phyloP scores from a whole-genome alignment of 23 tunicate species.

The Ascidia mentula region DNA sequence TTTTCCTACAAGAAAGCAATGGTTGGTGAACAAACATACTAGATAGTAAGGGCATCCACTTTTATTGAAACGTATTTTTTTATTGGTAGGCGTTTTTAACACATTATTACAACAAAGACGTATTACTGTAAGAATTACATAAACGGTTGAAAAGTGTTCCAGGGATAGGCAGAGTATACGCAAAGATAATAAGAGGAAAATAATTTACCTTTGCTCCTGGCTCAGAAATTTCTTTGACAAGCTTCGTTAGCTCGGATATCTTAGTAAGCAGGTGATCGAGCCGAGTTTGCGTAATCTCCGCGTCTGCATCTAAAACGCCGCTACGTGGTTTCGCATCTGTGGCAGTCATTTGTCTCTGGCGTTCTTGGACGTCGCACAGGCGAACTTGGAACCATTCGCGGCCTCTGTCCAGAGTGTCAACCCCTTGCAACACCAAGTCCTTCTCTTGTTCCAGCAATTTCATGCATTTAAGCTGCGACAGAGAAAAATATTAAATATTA shows the following conservation, averaged over 20 bases:
- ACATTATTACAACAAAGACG: no score
- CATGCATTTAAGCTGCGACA: slow-evolving; percentile 34
- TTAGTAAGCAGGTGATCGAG: slow-evolving; percentile 26
- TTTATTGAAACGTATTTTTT: no score
- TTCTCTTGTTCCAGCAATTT: slow-evolving; percentile 44
- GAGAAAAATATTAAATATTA: not conserved
- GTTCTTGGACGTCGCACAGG: slow-evolving; percentile 22
- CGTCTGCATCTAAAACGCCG: not conserved
- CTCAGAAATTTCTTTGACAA: slow-evolving; percentile 13
- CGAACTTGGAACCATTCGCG: slow-evolving; percentile 31
- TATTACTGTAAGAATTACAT: no score
- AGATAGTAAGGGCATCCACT: no score
- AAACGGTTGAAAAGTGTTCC: no score
- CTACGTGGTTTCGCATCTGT: not conserved
- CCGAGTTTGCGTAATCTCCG: not conserved
- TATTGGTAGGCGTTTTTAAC: no score
- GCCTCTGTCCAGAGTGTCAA: slow-evolving; percentile 25
- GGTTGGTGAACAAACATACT: no score
- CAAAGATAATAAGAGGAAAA: no score
- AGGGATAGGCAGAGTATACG: no score
- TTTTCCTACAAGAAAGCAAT: not conserved
- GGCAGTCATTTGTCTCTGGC: slow-evolving; percentile 11
- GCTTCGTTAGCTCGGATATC: slow-evolving; percentile 14
- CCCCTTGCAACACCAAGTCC: slow-evolving; percentile 36
- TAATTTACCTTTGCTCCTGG: not conserved